Base-by-base conservation (phyloP, 2,113 vertebrate species). In the Dromas ardeola region DNA sequence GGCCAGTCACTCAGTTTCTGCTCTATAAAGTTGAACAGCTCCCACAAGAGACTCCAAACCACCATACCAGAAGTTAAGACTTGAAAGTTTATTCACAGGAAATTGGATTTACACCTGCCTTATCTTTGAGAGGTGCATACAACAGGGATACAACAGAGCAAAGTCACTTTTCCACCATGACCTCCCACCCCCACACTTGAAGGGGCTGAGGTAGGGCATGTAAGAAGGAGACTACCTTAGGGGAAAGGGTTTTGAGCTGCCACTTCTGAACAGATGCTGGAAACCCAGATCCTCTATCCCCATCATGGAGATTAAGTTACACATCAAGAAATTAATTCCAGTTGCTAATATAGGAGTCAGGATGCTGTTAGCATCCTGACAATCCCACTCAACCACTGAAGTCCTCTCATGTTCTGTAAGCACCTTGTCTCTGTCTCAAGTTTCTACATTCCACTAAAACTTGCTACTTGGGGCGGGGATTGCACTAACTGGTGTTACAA, bases 251-350 rank as follows among this genome's bases (percentile, higher is more conserved):
- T 95, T 82, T 69, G 58, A 92, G 80, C 78, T 70, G 22, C 30
- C 65, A 21, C 27, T 95, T 66, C 29, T 26, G 38, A 95, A 88
- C 78, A 88, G 34, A 93, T 80, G 66, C 76, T 94, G 29, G 69
- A 94, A 93, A 84, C 7, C 17, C 70, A 89, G 52, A 79, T 27
- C 45, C 15, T 84, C 53, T 40, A 34, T 49, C 49, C 43, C 40
- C n/a, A 70, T 32, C 71, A 36, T 11, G 8, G 30, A 83, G 72
- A 11, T 92, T 73, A 83, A 70, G 42, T 93, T 86, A 82, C 76
- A 73, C 45, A 73, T 49, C 14, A 83, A 92, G 58, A 95, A 93
- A 90, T 92, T 36, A 81, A 95, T 83, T 95, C 67, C 71, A 90
- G 77, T 94, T 81, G 71, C 91, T 36, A 86, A 92, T 58, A 77